phyloP scores from a whole-genome alignment of 2,113 vertebrate species.

The Corythoichthys intestinalis region DNA sequence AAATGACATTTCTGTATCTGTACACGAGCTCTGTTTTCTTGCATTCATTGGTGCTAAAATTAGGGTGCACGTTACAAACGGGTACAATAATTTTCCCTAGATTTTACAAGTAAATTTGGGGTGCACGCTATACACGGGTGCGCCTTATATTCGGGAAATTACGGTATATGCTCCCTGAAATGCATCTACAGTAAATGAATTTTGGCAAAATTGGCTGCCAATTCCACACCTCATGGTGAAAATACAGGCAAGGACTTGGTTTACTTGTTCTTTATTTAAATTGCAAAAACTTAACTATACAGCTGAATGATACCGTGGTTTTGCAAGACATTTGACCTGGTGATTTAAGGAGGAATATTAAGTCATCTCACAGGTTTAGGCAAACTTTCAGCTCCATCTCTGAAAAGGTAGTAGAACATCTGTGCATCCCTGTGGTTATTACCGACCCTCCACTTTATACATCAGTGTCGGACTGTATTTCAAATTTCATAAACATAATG shows the following conservation, averaged over 20 bases:
- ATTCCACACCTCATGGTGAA: not conserved
- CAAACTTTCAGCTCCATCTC: constrained; percentile 56
- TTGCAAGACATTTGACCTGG: constrained; percentile 13
- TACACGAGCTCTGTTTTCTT: no score
- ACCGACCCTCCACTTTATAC: constrained; percentile 44
- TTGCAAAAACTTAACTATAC: not conserved
- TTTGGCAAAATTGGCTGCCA: no score
- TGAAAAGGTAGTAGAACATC: constrained; percentile 52
- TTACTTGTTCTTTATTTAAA: not conserved
- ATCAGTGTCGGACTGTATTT: constrained; percentile 47
- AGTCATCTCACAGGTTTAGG: constrained; percentile 47
- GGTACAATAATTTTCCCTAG: no score
- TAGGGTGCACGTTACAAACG: no score
- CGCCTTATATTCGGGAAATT: no score
- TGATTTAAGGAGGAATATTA: constrained; percentile 30
- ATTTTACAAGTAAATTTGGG: no score
- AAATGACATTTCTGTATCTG: no score
- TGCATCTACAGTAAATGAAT: no score
- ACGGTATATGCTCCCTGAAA: no score
- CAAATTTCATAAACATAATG: constrained; percentile 71
- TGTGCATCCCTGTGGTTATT: constrained; percentile 57
- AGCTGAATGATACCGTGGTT: not conserved
- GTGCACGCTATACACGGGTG: no score
- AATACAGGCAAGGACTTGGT: not conserved
- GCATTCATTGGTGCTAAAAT: no score